Evolutionary conservation across 2,888 invertebrate species (phyloP), one percentile per base, ranked within the genome.

Genomic region (Agonopterix alstromeriana): DNA sequence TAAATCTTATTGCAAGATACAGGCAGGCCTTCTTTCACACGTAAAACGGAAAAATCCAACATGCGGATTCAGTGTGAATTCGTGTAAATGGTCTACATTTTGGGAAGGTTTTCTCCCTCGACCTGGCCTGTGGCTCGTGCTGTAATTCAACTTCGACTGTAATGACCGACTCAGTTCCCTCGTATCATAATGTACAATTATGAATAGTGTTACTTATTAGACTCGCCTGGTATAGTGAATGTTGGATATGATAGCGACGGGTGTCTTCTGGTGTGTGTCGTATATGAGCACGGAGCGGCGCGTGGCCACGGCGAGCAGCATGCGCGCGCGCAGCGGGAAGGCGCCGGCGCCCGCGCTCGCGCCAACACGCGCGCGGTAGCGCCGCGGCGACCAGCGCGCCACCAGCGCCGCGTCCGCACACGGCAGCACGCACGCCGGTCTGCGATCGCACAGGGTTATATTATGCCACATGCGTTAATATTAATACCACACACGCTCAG

Each of bases 231-330:
- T 86, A 40, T 87, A 88, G 43, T 88, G 87, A 58, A 87, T 77
- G 42, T 87, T 84, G 3, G 80, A 75, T 38, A 88, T 70, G 47
- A 86, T 58, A 0, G 84, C 85, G 0, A 86, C 50, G 0, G 87
- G 86, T 0, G 81, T 71, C 53, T 55, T 67, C 70, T 88, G 87
- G 51, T 86, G 86, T 55, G 87, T 88, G 67, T 88, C 87, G 56
- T 86, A 86, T 0, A 88, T 42, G 49, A 85, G 88, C 36, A 99
- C 93, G 27, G 95, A 93, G 62, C 94, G 94, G 60, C 94, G 93
- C 1, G 98, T 97, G 12, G 95, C 97, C 10, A 98, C 94, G 0
- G 98, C 98, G 73, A 98, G 95, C 49, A 99, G 87, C 87, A 96
- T 91, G 52, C 98, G 91, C 71, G 94, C 95, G 0, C 94, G 93